Conservation (phyloP, 1,140 invertebrate genomes). For the Hyphantria cunea region DNA sequence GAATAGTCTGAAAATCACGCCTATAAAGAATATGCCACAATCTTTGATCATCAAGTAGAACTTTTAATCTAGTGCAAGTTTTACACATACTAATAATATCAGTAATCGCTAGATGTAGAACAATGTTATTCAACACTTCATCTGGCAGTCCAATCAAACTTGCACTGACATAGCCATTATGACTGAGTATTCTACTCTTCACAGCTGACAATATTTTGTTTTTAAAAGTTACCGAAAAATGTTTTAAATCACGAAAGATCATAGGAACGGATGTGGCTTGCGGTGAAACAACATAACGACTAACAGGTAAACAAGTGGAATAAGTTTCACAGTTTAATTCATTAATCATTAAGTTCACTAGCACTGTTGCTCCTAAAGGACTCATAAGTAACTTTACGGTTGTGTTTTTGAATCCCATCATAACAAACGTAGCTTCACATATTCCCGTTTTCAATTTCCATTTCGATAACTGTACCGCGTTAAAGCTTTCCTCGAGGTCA, state of each 20-base stretch:
- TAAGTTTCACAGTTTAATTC: constrained; percentile 58
- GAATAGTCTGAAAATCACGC: constrained; percentile 52
- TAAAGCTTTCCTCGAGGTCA: constrained; percentile 32
- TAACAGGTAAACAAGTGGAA: constrained; percentile 58
- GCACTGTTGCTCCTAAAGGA: constrained; percentile 48
- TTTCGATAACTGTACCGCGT: constrained; percentile 37
- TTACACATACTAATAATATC: constrained; percentile 54
- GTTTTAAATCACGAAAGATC: constrained; percentile 64
- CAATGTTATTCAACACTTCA: constrained; percentile 59
- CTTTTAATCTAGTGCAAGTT: constrained; percentile 56
- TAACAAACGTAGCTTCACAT: constrained; percentile 53
- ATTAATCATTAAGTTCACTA: constrained; percentile 61
- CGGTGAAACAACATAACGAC: constrained; percentile 57
- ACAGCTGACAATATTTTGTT: constrained; percentile 59
- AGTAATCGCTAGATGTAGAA: constrained; percentile 45
- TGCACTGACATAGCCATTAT: constrained; percentile 63
- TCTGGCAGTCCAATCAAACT: constrained; percentile 72
- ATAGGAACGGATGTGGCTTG: constrained; percentile 53
- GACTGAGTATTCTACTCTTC: constrained; percentile 62
- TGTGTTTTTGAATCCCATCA: constrained; percentile 50
- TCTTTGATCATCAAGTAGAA: constrained; percentile 44
- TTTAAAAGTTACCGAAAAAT: constrained; percentile 57
- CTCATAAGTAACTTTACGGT: constrained; percentile 57
- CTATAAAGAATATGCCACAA: constrained; percentile 62
- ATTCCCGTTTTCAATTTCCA: constrained; percentile 46